phyloP scores from a whole-genome alignment of 2,888 invertebrate genomes.

The Drosophila mulleri region DNA sequence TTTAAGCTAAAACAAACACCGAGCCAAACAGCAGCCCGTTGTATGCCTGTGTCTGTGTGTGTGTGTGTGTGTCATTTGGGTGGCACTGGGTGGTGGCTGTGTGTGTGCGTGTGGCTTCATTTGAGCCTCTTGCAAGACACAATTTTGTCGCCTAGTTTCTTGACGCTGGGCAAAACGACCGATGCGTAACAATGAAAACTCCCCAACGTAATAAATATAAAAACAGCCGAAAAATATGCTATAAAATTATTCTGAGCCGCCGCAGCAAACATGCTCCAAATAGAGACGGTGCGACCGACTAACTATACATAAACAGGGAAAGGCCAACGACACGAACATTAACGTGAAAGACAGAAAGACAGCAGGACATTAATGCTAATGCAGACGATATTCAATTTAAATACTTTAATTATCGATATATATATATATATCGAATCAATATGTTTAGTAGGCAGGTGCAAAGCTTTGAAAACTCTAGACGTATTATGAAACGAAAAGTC shows the following conservation, averaged over 20 bases:
- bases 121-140: slow-evolving; percentile 64
- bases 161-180: slow-evolving; percentile 66
- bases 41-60: background rate
- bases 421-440: no score
- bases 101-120: slow-evolving; percentile 1
- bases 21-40: slow-evolving; percentile 37
- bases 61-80: slow-evolving; percentile 5
- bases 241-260: slow-evolving; percentile 76
- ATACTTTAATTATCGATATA: background rate
- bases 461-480: background rate
- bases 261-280: slow-evolving; percentile 33
- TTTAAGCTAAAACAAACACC: slow-evolving; percentile 80
- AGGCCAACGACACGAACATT: slow-evolving; percentile 1
- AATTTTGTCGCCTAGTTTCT: slow-evolving; percentile 63
- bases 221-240: slow-evolving; percentile 83
- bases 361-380: background rate
- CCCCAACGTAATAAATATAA: slow-evolving; percentile 84
- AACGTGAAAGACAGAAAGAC: background rate
- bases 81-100: slow-evolving; percentile 8
- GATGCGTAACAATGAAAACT: slow-evolving; percentile 79
- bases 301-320: background rate
- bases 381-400: background rate
- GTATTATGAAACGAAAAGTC: no score
- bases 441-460: background rate
- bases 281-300: slow-evolving; percentile 30